Percentiles rank a stretch among this genome's conserved stretches.
phyloP scores from a whole-genome alignment of 2,797 vertebrate species.

The Scomberomorus guttatus region DNA sequence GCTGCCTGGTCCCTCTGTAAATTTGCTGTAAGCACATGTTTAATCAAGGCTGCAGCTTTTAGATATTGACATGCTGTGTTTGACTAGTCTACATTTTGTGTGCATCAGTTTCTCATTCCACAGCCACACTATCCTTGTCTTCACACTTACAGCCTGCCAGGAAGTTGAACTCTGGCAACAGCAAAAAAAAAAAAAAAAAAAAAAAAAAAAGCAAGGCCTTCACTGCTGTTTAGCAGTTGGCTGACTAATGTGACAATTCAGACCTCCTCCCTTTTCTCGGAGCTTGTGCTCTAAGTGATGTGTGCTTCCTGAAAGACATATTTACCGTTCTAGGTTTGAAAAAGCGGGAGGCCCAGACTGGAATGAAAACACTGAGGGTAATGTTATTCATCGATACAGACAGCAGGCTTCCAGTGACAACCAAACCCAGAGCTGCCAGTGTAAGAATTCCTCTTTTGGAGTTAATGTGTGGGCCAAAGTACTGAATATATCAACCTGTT shows the following conservation, averaged over 20 bases:
- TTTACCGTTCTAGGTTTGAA: constrained; percentile 37
- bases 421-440: constrained; percentile 32
- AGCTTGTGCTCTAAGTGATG: constrained; percentile 32
- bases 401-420: constrained; percentile 43
- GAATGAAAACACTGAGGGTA: constrained; percentile 53
- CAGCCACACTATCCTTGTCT: constrained; percentile 36
- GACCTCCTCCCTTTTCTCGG: constrained; percentile 50
- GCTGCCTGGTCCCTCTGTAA: constrained; percentile 35
- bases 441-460: constrained; percentile 4
- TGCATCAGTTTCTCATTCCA: constrained; percentile 21
- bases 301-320: constrained; percentile 37
- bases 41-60: constrained; percentile 47
- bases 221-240: constrained; percentile 37
- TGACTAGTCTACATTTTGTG: constrained; percentile 24
- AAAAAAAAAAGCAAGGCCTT: constrained; percentile 39
- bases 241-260: constrained; percentile 43
- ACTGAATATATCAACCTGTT: constrained; percentile 25
- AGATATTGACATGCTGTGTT: constrained; percentile 34
- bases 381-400: constrained; percentile 47
- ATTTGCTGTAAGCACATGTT: constrained; percentile 42
- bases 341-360: constrained; percentile 41
- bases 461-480: constrained; percentile 13
- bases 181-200: constrained; percentile 12
- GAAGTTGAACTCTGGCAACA: constrained; percentile 48
- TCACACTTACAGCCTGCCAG: constrained; percentile 53